These are phyloP conservation scores for Baccha elongata DNA, from an alignment of 2,888 invertebrate genomes.

Conservation along the genomic window DNA sequence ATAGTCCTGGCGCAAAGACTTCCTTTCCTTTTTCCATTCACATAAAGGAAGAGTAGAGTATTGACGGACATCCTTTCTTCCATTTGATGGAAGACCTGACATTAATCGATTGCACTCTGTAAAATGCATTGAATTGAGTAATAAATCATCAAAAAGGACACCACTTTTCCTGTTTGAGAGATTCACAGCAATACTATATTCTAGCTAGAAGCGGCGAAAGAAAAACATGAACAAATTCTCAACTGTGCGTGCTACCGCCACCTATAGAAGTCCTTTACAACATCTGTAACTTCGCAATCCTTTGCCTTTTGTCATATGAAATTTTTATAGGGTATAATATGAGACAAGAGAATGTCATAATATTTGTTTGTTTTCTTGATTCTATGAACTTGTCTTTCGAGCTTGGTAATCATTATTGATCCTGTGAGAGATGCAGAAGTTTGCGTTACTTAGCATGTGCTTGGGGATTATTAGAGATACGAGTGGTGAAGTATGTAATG, in stretches of 20 bases:
- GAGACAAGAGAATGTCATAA: too few relatives aligned
- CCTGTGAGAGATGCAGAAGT: too few relatives aligned
- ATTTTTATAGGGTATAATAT: neutral
- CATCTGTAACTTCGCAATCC: constrained; percentile 21
- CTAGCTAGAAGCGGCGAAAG: neutral
- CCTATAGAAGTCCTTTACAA: constrained; percentile 24
- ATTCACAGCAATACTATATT: constrained; percentile 39
- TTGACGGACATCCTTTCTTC: constrained; percentile 61
- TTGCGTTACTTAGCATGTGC: too few relatives aligned
- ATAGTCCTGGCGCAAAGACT: constrained; percentile 10
- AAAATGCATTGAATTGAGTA: constrained; percentile 65
- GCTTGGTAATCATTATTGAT: too few relatives aligned
- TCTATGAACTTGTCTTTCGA: too few relatives aligned
- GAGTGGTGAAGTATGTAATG: too few relatives aligned
- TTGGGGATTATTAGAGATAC: too few relatives aligned
- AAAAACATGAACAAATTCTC: constrained; percentile 34
- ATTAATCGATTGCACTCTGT: constrained; percentile 67
- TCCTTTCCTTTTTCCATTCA: neutral
- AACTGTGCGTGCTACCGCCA: constrained; percentile 31
- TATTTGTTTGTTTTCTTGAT: too few relatives aligned
- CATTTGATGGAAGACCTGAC: constrained; percentile 64
- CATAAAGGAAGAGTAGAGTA: constrained; percentile 14
- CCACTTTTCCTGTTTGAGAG: constrained; percentile 55
- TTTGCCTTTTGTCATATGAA: neutral
- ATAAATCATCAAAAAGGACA: constrained; percentile 69